phyloP scores from a whole-genome alignment of 2,888 invertebrate genomes.

The Buathra laborator region DNA sequence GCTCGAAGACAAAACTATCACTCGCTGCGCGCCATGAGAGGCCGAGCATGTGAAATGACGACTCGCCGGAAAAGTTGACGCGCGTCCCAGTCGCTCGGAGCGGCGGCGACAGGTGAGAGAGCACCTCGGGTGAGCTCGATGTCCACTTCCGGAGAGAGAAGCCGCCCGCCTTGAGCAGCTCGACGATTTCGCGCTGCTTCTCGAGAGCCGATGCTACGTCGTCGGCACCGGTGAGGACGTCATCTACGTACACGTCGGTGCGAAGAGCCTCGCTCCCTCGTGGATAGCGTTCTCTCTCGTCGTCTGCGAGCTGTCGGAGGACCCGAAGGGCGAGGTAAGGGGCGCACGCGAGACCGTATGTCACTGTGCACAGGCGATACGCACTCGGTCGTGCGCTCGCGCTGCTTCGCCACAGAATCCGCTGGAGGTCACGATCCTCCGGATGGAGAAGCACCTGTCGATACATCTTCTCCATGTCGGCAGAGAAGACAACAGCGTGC shows the following conservation, averaged over 20 bases:
- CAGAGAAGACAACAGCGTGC: neutral
- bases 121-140: constrained; percentile 4
- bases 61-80: constrained; percentile 5
- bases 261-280: constrained; percentile 9
- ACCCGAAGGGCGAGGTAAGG: constrained; percentile 55
- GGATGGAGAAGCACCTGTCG: constrained; percentile 16
- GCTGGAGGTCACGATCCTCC: constrained; percentile 73
- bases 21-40: constrained; percentile 41
- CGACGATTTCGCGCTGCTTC: constrained; percentile 36
- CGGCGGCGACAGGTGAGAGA: constrained; percentile 25
- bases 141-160: constrained; percentile 56
- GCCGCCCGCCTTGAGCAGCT: constrained; percentile 50
- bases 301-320: constrained; percentile 47
- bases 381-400: too few species aligned
- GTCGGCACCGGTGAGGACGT: constrained; percentile 53
- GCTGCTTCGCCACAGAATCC: constrained; percentile 76
- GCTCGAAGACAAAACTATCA: constrained; percentile 44
- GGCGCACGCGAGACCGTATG: constrained; percentile 48
- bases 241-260: constrained; percentile 53
- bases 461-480: constrained; percentile 38
- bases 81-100: neutral
- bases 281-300: constrained; percentile 33
- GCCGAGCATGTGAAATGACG: constrained; percentile 54
- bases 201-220: neutral
- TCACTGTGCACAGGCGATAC: constrained; percentile 39